Evolutionary conservation across 2,113 vertebrate genomes (phyloP), one percentile per base, ranked within the genome.

Genomic region (Terrapene triunguis): DNA sequence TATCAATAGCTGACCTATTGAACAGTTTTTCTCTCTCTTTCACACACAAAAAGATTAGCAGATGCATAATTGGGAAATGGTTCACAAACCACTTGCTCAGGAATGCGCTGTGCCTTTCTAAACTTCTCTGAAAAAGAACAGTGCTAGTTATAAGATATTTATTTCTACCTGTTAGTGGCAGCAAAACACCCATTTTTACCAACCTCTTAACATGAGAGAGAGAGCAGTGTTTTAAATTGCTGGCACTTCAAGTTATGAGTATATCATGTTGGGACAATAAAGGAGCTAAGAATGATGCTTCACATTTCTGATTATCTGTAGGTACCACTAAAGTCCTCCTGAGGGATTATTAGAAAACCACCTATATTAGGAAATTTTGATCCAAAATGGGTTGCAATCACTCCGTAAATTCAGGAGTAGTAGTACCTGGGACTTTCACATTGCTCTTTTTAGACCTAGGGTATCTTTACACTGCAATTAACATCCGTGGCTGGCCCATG

Each of bases 1-100:
- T 84, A 89, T 97, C 97, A 96, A 97, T 97, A 95, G 10, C 8
- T 97, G 92, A 96, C 92, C 84, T 97, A 93, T 82, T 91, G 94
- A 97, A 88, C 2, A 35, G 17, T 74, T 94, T 84, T 80, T 94
- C 59, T 84, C 87, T 94, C 92, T 94, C 84, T 85, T 83, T 7
- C 57, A 94, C 59, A 76, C 42, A 62, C 74, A 90, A 9, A 81
- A 32, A 89, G 32, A 86, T 87, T 81, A 93, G 50, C 42, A 81
- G 69, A 91, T 65, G 12, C 1, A 22, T 85, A 47, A 54, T 38
- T 74, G 53, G 86, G 85, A 93, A 94, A n/a, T 50, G 59, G 13
- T 47, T 59, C 2, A 0, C 57, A 94, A 81, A 91, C 12, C 19
- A 32, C 5, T 51, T 88, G 27, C 72, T 12, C 0, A 1, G 25